Conservation (phyloP, 2,797 vertebrate species). For the Hoplostethus atlanticus region DNA sequence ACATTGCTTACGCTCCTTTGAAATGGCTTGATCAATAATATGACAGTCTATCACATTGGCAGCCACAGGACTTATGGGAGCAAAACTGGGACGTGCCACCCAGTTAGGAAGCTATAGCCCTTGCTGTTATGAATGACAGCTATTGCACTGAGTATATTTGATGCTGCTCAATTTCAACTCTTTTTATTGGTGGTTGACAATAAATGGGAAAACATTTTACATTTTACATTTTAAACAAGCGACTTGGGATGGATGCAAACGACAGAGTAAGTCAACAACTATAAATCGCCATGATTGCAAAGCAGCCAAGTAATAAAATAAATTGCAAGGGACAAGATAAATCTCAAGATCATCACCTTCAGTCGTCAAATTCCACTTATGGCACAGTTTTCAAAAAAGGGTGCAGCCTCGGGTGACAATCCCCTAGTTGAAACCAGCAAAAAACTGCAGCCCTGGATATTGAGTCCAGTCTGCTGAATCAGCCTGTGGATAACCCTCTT, state of each 20-base stretch:
- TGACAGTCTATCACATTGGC: not conserved
- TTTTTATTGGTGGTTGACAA: not conserved
- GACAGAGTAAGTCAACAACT: not conserved
- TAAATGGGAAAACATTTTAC: not conserved
- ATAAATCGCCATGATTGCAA: not conserved
- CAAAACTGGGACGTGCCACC: not conserved
- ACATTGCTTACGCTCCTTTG: not conserved
- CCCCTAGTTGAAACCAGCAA: conserved; percentile 22
- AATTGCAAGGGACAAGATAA: not conserved
- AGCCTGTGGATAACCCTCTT: conserved; percentile 41
- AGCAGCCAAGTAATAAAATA: conserved; percentile 22
- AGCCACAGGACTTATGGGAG: not conserved
- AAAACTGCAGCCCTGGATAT: not conserved
- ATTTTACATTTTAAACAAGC: conserved; percentile 1
- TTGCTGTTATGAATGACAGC: not conserved
- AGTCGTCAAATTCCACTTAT: not conserved
- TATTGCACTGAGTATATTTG: not conserved
- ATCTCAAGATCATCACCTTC: not conserved
- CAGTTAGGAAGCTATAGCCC: not conserved
- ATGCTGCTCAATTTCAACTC: not conserved
- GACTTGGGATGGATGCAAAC: conserved; percentile 8
- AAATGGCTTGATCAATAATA: not conserved
- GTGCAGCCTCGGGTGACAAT: conserved; percentile 26
- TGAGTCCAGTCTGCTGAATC: conserved; percentile 58
- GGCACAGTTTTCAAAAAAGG: not conserved